A percentile compares a stretch with the other conserved stretches of the same genome.
Conservation (phyloP, 92 coral and sea anemone genomes). For the Porites evermanni region DNA sequence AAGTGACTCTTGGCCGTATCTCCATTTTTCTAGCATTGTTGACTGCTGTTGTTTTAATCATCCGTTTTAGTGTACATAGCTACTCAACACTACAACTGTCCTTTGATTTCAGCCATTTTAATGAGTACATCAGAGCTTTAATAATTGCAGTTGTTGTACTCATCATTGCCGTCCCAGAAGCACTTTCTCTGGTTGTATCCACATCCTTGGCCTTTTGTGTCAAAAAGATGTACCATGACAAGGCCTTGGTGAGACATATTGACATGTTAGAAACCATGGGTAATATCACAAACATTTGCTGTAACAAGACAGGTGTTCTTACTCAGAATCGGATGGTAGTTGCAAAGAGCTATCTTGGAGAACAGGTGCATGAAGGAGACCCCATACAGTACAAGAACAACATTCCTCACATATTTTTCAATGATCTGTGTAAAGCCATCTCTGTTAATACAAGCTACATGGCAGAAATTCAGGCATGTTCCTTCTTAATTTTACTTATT, state of each 20-base stretch:
- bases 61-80: conserved; percentile 82
- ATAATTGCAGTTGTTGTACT: conserved; percentile 95
- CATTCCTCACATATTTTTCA: conserved; percentile 71
- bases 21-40: conserved; percentile 79
- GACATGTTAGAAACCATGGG: conserved; percentile 98
- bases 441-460: conserved; percentile 93
- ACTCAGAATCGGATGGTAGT: conserved; percentile 97
- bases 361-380: conserved; percentile 66
- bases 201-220: conserved; percentile 93
- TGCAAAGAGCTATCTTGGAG: conserved; percentile 75
- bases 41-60: conserved; percentile 82
- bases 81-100: conserved; percentile 56
- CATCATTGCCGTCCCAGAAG: conserved; percentile 96
- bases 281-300: conserved; percentile 91
- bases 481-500: not conserved
- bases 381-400: conserved; percentile 67
- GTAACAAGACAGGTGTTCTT: conserved; percentile 97
- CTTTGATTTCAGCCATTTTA: conserved; percentile 80
- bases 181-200: conserved; percentile 87
- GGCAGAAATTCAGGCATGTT: conserved; percentile 56
- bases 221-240: conserved; percentile 86
- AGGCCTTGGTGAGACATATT: conserved; percentile 90
- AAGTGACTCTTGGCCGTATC: conserved; percentile 80
- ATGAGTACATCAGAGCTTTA: conserved; percentile 89
- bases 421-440: conserved; percentile 87